Evolutionary conservation across 2,888 invertebrate genomes (phyloP).

Genomic region (Pyrochroa serraticornis): DNA sequence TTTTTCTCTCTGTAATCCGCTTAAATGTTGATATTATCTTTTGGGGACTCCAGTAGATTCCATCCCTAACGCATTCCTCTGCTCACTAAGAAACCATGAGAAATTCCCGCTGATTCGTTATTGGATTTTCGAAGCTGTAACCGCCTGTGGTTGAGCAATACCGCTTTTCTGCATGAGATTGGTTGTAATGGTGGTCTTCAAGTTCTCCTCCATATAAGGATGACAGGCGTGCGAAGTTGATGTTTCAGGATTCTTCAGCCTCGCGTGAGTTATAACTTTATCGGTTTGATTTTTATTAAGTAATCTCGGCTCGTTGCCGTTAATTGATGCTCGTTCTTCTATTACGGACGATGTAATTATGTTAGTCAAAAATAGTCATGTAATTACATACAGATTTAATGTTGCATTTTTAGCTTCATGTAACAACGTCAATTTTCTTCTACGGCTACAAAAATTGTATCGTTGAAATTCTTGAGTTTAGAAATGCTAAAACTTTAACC

Average conservation of each 20-base stretch:
- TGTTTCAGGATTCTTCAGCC: constrained; percentile 10
- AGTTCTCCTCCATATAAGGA: constrained; percentile 12
- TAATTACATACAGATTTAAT: constrained; percentile 8
- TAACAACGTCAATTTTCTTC: constrained; percentile 9
- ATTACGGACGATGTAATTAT: constrained; percentile 14
- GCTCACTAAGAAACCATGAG: too few species aligned
- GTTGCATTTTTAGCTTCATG: constrained; percentile 18
- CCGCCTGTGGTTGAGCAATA: too few species aligned
- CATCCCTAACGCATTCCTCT: too few species aligned
- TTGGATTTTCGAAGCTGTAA: too few species aligned
- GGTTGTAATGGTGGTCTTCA: constrained; percentile 7
- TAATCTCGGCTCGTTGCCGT: constrained; percentile 18
- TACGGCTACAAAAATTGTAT: constrained; percentile 9
- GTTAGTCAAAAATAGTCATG: constrained; percentile 10
- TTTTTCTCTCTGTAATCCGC: constrained; percentile 8
- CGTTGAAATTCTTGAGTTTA: neutral
- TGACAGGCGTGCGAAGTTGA: constrained; percentile 2
- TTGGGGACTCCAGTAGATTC: too few species aligned
- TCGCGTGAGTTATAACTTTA: constrained; percentile 6
- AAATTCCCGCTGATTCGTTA: too few species aligned
- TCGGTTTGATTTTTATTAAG: constrained; percentile 9
- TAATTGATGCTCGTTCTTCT: constrained; percentile 13
- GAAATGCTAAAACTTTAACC: too few species aligned
- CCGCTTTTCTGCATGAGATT: neutral
- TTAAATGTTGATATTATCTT: constrained; percentile 1